These are phyloP conservation scores for Scaptodrosophila latifasciaeformis DNA, from an alignment of 2,888 invertebrate species.

Conservation along the genomic window DNA sequence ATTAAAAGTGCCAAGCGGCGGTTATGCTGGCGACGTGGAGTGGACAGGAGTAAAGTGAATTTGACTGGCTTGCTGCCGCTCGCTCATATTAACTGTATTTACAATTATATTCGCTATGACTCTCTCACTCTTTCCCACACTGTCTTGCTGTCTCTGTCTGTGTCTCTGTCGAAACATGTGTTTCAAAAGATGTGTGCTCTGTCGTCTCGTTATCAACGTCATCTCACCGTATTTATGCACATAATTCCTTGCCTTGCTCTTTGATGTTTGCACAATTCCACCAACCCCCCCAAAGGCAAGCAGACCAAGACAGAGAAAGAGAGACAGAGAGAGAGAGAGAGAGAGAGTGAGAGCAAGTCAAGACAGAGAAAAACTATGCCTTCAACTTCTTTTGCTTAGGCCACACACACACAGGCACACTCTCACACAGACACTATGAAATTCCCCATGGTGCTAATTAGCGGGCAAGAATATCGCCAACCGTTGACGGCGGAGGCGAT, in stretches of 20 bases:
- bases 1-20: slow-evolving; percentile 64
- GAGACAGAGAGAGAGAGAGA: too few species aligned
- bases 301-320: too few species aligned
- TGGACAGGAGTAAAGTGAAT: too few species aligned
- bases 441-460: slow-evolving; percentile 76
- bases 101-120: slow-evolving; percentile 5
- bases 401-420: slow-evolving; percentile 11
- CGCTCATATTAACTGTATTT: slow-evolving; percentile 56
- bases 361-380: too few species aligned
- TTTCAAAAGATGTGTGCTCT: slow-evolving; percentile 17
- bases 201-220: slow-evolving; percentile 2
- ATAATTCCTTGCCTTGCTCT: slow-evolving; percentile 50
- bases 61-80: too few species aligned
- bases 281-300: too few species aligned
- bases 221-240: slow-evolving; percentile 39
- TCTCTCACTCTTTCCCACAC: too few species aligned
- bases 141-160: slow-evolving; percentile 8
- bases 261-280: slow-evolving; percentile 68
- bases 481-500: too few species aligned
- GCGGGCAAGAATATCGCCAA: too few species aligned
- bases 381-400: slow-evolving; percentile 35
- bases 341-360: too few species aligned
- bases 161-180: slow-evolving; percentile 29
- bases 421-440: too few species aligned
- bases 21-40: slow-evolving; percentile 6